Evolutionary conservation across 2,888 invertebrate genomes (phyloP), one percentile per base, ranked within the genome.

Genomic region (Alloplasta piceator): DNA sequence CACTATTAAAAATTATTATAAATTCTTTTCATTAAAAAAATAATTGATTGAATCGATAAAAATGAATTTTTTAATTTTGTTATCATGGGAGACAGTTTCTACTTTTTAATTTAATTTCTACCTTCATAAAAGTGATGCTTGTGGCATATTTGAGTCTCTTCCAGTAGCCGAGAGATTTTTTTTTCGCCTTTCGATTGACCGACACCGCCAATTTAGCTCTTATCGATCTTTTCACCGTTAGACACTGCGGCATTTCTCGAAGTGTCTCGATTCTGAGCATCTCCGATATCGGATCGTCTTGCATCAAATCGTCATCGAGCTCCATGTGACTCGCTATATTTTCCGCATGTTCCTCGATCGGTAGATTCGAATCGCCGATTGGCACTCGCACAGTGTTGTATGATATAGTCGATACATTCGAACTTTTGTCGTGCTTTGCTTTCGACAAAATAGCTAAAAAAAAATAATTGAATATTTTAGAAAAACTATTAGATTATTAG

Each of bases 171-270:
- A 95, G 93, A 0, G 94, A 93, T 61, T 93, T 93, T 14, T 91
- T 90, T 39, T 82, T 85, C 0, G 94, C 93, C 55, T 94, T 94
- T 66, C 93, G 92, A 82, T 94, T 95, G 41, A 95, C 94, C 0
- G 95, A 94, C 82, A 93, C 93, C 0, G 94, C 93, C 46, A 96
- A 91, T 89, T 95, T 95, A 48, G 94, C 94, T 84, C 95, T 95
- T 0, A 96, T 94, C 60, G 93, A 93, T 83, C 96, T 93, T 91
- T 96, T 96, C 87, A 95, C 93, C 0, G 95, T 95, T 75, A 96
- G 90, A 56, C 95, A 94, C 88, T 96, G 95, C 0, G 96, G 95
- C 87, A 96, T 93, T 77, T 95, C 95, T 58, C 95, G 93, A 50
- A 96, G 91, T 0, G 95, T 95, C 84, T 95, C 95, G 85, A 95